These are phyloP conservation scores for Lasioglossum albipes DNA, from an alignment of 1,140 invertebrate genomes.

Conservation along the genomic window DNA sequence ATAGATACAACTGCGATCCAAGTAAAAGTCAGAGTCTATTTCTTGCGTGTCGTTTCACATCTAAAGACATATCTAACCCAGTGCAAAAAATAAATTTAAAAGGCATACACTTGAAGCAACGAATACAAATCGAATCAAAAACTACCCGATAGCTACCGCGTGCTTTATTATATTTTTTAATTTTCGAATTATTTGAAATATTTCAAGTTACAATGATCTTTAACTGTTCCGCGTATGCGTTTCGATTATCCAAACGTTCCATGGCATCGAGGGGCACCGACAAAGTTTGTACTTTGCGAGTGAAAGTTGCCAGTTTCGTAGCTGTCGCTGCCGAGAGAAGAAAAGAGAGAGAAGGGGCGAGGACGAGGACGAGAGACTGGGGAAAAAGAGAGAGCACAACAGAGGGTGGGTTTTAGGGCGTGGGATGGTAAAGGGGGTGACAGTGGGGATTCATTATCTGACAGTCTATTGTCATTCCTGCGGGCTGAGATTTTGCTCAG, in stretches of 20 bases:
- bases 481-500: slow-evolving; percentile 71
- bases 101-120: too few species aligned
- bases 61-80: too few species aligned
- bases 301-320: slow-evolving; percentile 59
- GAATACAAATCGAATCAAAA: neutral
- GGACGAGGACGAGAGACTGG: neutral
- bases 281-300: slow-evolving; percentile 47
- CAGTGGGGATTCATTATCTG: slow-evolving; percentile 75
- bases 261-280: neutral
- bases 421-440: slow-evolving; percentile 63
- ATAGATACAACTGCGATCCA: slow-evolving; percentile 48
- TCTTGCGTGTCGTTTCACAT: neutral
- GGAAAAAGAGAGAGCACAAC: slow-evolving; percentile 48
- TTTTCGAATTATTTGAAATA: neutral
- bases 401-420: slow-evolving; percentile 70
- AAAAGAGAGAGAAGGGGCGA: slow-evolving; percentile 21
- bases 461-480: slow-evolving; percentile 76
- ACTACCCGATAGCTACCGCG: neutral
- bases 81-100: too few species aligned
- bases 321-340: slow-evolving; percentile 50
- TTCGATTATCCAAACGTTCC: slow-evolving; percentile 18
- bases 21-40: slow-evolving; percentile 4
- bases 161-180: neutral
- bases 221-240: neutral
- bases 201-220: neutral